Percentiles rank a stretch among this genome's conserved stretches.
Evolutionary conservation across 1,140 invertebrate genomes (phyloP).

Genomic region (Anthonomus grandis): DNA sequence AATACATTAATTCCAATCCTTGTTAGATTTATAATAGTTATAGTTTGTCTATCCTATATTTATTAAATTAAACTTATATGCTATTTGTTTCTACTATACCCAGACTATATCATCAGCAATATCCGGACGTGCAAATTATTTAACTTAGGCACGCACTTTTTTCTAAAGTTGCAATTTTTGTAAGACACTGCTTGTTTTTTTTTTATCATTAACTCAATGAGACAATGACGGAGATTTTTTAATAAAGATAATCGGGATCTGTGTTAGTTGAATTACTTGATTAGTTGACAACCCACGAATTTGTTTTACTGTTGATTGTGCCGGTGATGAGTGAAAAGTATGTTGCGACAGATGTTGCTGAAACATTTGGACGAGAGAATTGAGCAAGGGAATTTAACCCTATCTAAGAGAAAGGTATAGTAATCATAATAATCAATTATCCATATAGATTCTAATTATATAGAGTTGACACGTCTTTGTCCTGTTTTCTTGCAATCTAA

Average conservation of each 20-base stretch:
- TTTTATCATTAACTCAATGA: constrained; percentile 3
- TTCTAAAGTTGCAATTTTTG: constrained; percentile 11
- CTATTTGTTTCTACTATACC: too few species aligned
- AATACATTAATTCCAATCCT: too few species aligned
- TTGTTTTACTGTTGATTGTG: constrained; percentile 4
- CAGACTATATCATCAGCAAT: too few species aligned
- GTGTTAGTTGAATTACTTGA: constrained; percentile 3
- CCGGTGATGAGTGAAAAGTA: constrained; percentile 4
- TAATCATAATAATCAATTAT: too few species aligned
- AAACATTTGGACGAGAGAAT: constrained; percentile 28
- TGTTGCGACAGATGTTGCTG: constrained; percentile 30
- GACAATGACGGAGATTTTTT: constrained; percentile 9
- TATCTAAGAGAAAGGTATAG: constrained; percentile 29
- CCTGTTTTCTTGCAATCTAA: too few species aligned
- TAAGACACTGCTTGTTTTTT: constrained; percentile 1
- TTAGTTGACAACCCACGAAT: neutral
- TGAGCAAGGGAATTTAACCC: constrained; percentile 21
- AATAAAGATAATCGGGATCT: constrained; percentile 14
- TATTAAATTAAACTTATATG: too few species aligned
- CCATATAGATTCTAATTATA: too few species aligned
- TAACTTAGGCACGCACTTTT: constrained; percentile 13
- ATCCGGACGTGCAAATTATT: constrained; percentile 1
- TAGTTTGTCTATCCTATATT: too few species aligned
- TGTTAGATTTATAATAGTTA: too few species aligned
- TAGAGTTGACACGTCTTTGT: too few species aligned